Evolutionary conservation across 2,797 vertebrate species (phyloP), one percentile per base, ranked within the genome.

Genomic region (Coreius guichenoti): DNA sequence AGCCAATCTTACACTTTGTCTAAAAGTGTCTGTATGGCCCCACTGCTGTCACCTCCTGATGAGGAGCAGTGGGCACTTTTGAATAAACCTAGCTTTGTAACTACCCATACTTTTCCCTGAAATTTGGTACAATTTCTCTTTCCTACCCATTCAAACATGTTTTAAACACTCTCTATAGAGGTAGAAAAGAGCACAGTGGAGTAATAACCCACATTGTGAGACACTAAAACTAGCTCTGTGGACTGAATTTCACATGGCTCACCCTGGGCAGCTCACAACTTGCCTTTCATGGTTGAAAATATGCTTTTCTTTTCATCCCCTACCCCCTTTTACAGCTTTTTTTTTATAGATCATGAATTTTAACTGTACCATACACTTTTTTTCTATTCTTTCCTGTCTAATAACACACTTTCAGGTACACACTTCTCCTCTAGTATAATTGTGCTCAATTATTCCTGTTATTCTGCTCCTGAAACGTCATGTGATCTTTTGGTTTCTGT

Each of bases 321-420:
- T 39, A 39, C 4, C 4, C 8, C 7, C 8, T 19, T 49, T 61
- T 63, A 63, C 4, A 29, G 58, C 1, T 9, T 26, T 61, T 26
- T 56, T 39, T 82, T 36, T 21, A 77, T 31, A 56, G 8, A 76
- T 21, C 39, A 65, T 87, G 88, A 86, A 92, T 93, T 93, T 93
- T 36, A n/a, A 45, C 56, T 73, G 13, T 49, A 77, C 43, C 21
- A 21, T 54, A 23, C 21, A 23, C n/a, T 67, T 3, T 74, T 49
- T 47, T 83, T 36, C 43, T 74, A 49, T 86, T 85, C 86, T 81
- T 89, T 65, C 86, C 79, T 13, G n/a, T 65, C 65, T 29, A 83
- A 56, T 72, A n/a, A 58, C 63, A 84, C 43, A 33, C 51, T 36
- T 84, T 84, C 70, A 56, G 16, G 21, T 74, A 23, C n/a, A 36